Evolutionary conservation across 2,888 invertebrate genomes (phyloP), one percentile per base, ranked within the genome.

Genomic region (Automeris io): DNA sequence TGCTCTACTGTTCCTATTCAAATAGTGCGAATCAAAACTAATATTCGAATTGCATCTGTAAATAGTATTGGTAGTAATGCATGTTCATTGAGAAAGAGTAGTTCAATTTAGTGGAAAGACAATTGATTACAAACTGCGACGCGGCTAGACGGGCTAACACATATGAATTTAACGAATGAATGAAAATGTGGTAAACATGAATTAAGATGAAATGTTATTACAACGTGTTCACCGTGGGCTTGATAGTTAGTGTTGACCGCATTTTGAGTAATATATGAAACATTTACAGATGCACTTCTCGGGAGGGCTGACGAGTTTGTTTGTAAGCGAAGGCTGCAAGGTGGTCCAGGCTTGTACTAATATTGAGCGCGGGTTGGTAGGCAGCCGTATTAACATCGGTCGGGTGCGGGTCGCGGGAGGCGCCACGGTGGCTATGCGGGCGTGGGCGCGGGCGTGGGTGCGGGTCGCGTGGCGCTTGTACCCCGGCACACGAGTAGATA

Each of bases 391-490:
- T 29, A 29, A 29, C 29, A 16, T 4, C 8, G 29, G 29, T 16
- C 16, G 29, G 16, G 13, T 29, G 8, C 8, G n/a, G n/a, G n/a
- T n/a, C n/a, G n/a, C n/a, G n/a, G 23, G 8, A 5, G 7, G 18
- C n/a, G 12, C 13, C 11, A 29, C 2, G 37, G 34, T 1, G 31
- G 34, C 16, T 12, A 33, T 36, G 26, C 38, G 9, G 43, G 36
- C 38, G 34, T 41, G 39, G 24, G 46, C 42, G 43, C 36, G 43
- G 26, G 26, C 31, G 37, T 13, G 39, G 47, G 37, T 41, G 35
- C n/a, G 41, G 39, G 18, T 23, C 36, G 34, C n/a, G n/a, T n/a
- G n/a, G n/a, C n/a, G n/a, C n/a, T n/a, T n/a, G n/a, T 23, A n/a
- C n/a, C 8, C 8, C 23, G 23, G 23, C n/a, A n/a, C n/a, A n/a